Conservation (phyloP, 2,888 invertebrate species). For the Keiferia lycopersicella region DNA sequence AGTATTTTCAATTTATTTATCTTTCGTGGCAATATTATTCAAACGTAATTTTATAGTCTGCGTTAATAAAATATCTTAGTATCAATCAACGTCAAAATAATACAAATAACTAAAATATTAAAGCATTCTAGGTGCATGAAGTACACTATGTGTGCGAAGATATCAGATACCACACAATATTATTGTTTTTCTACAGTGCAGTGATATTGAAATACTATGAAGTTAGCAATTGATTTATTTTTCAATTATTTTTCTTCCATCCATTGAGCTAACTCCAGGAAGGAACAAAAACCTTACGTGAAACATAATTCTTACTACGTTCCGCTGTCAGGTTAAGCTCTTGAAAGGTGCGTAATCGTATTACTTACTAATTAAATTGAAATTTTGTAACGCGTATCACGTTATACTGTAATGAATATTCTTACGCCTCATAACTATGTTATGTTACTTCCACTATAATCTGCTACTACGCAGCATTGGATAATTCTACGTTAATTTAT, state of each 20-base stretch:
- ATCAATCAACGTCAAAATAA: too few species aligned
- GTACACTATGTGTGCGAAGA: too few species aligned
- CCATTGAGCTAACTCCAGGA: not conserved
- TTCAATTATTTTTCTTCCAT: not conserved
- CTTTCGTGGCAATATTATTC: too few species aligned
- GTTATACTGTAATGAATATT: not conserved
- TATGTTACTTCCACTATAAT: constrained; percentile 9
- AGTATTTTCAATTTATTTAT: too few species aligned
- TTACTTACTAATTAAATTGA: constrained; percentile 1
- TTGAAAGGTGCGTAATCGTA: constrained; percentile 2
- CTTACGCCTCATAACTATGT: constrained; percentile 6
- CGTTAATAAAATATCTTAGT: too few species aligned
- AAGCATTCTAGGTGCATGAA: too few species aligned
- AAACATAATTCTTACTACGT: not conserved
- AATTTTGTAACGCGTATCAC: constrained; percentile 4
- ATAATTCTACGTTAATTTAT: constrained; percentile 1
- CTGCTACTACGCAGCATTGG: constrained; percentile 3
- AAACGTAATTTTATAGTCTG: too few species aligned
- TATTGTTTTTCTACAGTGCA: too few species aligned
- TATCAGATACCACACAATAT: too few species aligned
- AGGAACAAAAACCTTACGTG: constrained; percentile 2
- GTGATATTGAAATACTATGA: too few species aligned
- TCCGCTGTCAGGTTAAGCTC: not conserved
- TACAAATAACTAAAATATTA: too few species aligned
- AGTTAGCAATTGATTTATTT: not conserved